Percentiles rank a stretch among this genome's conserved stretches.
These are phyloP conservation scores for Drosophila gunungcola DNA, from an alignment of 1,140 invertebrate species.

Conservation along the genomic window DNA sequence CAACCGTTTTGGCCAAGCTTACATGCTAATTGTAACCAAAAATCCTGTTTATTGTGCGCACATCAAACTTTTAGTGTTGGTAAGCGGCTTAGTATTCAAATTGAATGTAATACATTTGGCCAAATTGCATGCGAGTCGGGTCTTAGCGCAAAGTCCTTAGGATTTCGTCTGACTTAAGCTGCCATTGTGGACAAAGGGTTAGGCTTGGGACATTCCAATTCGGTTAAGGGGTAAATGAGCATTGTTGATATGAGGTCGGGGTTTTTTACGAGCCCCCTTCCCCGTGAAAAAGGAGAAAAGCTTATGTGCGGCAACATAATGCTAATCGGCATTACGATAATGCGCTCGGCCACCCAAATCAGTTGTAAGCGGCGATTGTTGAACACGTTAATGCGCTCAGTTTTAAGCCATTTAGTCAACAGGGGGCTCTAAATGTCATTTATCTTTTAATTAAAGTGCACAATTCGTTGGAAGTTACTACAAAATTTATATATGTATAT, in stretches of 20 bases:
- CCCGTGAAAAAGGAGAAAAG: slow-evolving; percentile 5
- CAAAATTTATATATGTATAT: too few relatives aligned
- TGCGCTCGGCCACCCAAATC: slow-evolving; percentile 29
- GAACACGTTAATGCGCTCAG: slow-evolving; percentile 3
- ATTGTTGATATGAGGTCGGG: slow-evolving; percentile 38
- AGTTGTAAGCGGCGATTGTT: slow-evolving; percentile 27
- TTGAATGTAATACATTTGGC: slow-evolving; percentile 82
- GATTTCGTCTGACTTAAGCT: slow-evolving; percentile 71
- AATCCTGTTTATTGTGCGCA: slow-evolving; percentile 83
- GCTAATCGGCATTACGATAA: slow-evolving; percentile 46
- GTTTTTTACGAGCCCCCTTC: slow-evolving; percentile 35
- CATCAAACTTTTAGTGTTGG: slow-evolving; percentile 83
- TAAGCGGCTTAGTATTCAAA: slow-evolving; percentile 83
- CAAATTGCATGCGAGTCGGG: slow-evolving; percentile 78
- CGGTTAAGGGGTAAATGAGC: slow-evolving; percentile 35
- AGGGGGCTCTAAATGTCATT: too few relatives aligned
- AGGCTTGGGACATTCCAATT: slow-evolving; percentile 24
- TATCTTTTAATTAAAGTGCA: too few relatives aligned
- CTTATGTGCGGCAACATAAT: slow-evolving; percentile 47
- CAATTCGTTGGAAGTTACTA: too few relatives aligned
- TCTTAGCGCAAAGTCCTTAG: slow-evolving; percentile 70
- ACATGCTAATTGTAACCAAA: slow-evolving; percentile 82
- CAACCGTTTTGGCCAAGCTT: slow-evolving; percentile 48
- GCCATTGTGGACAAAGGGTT: slow-evolving; percentile 36
- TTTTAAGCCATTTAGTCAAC: too few relatives aligned